phyloP scores from a whole-genome alignment of 2,797 vertebrate genomes.

The Characodon lateralis region DNA sequence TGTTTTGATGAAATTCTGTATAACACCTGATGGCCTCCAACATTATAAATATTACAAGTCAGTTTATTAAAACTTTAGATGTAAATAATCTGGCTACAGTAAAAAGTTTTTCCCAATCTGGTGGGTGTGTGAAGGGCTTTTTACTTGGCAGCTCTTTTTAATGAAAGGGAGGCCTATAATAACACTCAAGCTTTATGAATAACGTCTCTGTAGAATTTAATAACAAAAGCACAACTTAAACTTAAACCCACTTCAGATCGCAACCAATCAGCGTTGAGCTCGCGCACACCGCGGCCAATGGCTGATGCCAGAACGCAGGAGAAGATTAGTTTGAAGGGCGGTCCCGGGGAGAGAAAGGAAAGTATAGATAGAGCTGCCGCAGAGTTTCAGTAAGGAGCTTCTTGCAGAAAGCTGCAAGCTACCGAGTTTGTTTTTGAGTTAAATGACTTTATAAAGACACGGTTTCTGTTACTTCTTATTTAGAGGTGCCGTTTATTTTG shows the following conservation, averaged over 20 bases:
- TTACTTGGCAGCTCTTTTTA: conserved; percentile 36
- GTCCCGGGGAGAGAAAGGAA: conserved; percentile 58
- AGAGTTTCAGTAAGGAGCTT: conserved; percentile 1
- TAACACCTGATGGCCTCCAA: background rate
- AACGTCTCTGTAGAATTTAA: conserved; percentile 71
- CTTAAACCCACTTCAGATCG: conserved; percentile 41
- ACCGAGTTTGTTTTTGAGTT: background rate
- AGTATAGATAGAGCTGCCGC: conserved; percentile 47
- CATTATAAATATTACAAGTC: background rate
- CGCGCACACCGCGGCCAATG: conserved; percentile 71
- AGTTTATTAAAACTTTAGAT: background rate
- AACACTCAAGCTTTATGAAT: conserved; percentile 64
- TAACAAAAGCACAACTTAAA: conserved; percentile 84
- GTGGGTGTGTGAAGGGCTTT: background rate
- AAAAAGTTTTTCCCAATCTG: background rate
- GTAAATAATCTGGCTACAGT: conserved; percentile 1
- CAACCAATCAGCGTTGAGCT: conserved; percentile 74
- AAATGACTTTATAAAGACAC: background rate
- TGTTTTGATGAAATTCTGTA: background rate
- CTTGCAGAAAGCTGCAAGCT: background rate
- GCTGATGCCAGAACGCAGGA: conserved; percentile 28
- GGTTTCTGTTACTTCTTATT: background rate
- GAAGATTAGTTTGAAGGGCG: conserved; percentile 74
- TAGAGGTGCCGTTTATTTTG: rapidly evolving
- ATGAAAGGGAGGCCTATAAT: conserved; percentile 21